A percentile compares a stretch with the other conserved stretches of the same genome.
Conservation (phyloP, 2,888 invertebrate genomes). For the Itoplectis maculator region DNA sequence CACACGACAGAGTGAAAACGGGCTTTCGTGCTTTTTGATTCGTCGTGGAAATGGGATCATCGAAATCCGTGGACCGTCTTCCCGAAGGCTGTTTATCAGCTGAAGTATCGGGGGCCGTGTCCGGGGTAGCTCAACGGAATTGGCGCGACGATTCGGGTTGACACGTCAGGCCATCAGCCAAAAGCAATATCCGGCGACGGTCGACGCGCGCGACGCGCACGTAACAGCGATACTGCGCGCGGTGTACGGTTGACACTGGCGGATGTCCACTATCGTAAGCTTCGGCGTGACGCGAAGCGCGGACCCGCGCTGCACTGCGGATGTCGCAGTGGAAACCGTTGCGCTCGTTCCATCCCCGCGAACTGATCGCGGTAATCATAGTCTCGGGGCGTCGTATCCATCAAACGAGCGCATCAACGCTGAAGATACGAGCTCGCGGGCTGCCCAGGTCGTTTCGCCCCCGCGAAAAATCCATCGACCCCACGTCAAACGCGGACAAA, state of each 20-base stretch:
- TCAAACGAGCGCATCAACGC: neutral
- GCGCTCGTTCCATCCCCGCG: neutral
- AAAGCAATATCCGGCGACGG: constrained; percentile 58
- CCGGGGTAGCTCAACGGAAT: constrained; percentile 1
- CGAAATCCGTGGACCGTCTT: neutral
- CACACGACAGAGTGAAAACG: neutral
- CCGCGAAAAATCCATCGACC: neutral
- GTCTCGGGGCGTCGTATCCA: neutral
- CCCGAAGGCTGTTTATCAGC: neutral
- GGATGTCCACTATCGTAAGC: constrained; percentile 49
- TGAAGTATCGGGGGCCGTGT: neutral
- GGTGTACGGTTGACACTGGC: constrained; percentile 11
- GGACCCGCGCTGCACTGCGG: constrained; percentile 14
- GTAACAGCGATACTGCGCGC: neutral
- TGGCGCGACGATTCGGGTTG: constrained; percentile 33
- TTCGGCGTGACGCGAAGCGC: constrained; percentile 24
- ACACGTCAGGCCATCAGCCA: constrained; percentile 48
- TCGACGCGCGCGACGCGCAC: constrained; percentile 3
- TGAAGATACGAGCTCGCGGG: neutral
- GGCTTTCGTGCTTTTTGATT: neutral
- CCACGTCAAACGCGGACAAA: neutral
- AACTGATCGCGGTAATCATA: constrained; percentile 19
- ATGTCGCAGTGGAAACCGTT: constrained; percentile 25
- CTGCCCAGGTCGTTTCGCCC: constrained; percentile 2
- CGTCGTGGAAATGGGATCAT: neutral